A percentile compares a stretch with the other conserved stretches of the same genome.
phyloP scores from a whole-genome alignment of 2,888 invertebrate genomes.

The Yponomeuta cagnagella region DNA sequence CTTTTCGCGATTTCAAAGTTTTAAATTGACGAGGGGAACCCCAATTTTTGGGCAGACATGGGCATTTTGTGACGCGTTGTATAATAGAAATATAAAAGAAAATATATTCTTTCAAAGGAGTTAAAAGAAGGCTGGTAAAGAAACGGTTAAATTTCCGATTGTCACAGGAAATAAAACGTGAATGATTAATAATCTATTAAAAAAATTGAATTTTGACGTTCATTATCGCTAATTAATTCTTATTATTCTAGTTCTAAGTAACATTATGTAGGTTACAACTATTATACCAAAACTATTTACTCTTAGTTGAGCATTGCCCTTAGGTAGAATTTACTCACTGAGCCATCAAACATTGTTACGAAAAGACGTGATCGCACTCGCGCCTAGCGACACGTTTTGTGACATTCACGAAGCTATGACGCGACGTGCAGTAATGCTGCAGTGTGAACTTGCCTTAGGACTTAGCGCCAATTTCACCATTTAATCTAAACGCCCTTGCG shows the following conservation, averaged over 20 bases:
- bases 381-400: no score
- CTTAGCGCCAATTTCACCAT: no score
- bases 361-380: no score
- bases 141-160: slow-evolving; percentile 2
- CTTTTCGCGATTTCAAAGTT: no score
- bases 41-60: no score
- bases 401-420: no score
- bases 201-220: slow-evolving; percentile 20
- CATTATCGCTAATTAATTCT: neutral
- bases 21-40: no score
- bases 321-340: slow-evolving; percentile 13
- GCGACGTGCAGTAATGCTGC: no score
- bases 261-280: slow-evolving; percentile 9
- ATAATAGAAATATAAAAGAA: no score
- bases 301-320: neutral
- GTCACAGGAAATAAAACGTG: slow-evolving; percentile 15
- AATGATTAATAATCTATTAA: neutral
- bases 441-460: no score
- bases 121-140: neutral
- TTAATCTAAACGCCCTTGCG: no score
- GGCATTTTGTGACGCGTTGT: no score
- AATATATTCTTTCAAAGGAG: neutral
- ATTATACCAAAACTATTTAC: slow-evolving; percentile 10
- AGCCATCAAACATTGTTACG: slow-evolving; percentile 18
- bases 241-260: slow-evolving; percentile 7